Conservation (phyloP, 2,888 invertebrate genomes). For the Platycheirus rosarum region DNA sequence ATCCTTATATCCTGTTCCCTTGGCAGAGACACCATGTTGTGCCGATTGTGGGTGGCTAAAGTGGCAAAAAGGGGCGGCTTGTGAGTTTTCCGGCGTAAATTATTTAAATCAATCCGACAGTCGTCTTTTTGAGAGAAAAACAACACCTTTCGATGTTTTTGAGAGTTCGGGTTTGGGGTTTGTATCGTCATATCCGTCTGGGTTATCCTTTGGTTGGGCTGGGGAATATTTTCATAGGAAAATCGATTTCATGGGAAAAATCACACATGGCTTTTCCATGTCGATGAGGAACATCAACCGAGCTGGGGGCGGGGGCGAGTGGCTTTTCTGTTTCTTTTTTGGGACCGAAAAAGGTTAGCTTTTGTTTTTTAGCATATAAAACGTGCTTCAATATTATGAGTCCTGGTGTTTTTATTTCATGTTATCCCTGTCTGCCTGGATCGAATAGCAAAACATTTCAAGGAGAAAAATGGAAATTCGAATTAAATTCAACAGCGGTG, state of each 20-base stretch:
- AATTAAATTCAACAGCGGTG: too few relatives aligned
- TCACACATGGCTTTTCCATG: conserved; percentile 56
- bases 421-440: conserved; percentile 11
- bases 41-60: conserved; percentile 25
- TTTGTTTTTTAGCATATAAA: conserved; percentile 50
- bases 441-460: background rate
- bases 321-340: background rate
- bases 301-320: background rate
- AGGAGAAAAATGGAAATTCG: too few relatives aligned
- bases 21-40: conserved; percentile 34
- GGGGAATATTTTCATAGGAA: conserved; percentile 64
- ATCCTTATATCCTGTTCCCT: conserved; percentile 29
- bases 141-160: conserved; percentile 33
- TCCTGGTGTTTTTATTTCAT: conserved; percentile 54
- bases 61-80: conserved; percentile 58
- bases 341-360: conserved; percentile 49
- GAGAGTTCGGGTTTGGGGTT: background rate
- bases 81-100: conserved; percentile 55
- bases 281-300: background rate
- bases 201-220: conserved; percentile 22
- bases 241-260: conserved; percentile 72
- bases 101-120: conserved; percentile 69
- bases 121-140: conserved; percentile 29
- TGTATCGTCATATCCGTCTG: background rate
- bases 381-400: conserved; percentile 49